Evolutionary conservation across 1,140 invertebrate species (phyloP), one percentile per base, ranked within the genome.

Genomic region (Ceratina japonica): DNA sequence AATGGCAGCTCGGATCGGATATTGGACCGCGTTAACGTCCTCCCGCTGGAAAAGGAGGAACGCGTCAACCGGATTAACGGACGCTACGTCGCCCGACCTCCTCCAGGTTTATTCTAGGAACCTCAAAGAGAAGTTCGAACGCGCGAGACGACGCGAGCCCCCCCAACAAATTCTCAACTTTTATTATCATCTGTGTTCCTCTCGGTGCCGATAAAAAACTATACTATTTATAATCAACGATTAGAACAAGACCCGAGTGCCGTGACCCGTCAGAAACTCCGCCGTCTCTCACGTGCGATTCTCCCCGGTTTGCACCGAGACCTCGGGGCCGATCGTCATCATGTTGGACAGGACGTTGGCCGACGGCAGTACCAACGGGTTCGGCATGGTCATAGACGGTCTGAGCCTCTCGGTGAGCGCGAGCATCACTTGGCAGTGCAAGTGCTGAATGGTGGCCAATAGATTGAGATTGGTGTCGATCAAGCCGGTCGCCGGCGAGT

Each of bases 351-450:
- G 54, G 18, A 80, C 54, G 20, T 82, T 82, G 7, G 82, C 5
- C 7, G 66, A 37, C 2, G 90, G 86, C n/a, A 91, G 68, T 15
- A 90, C 86, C 24, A 91, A 82, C 18, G 90, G 85, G 5, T 70
- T 75, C 3, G 89, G 89, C 62, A 89, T 76, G 15, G 84, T 44
- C 18, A 87, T 82, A 10, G 90, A 88, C 0, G 91, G 91, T 79
- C 91, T 87, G 27, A 92, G 87, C 72, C 92, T 89, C 66, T 92
- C 91, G 24, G 91, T 92, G 8, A 92, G 87, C 18, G 92, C 92
- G 54, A 92, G 83, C 91, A 92, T 93, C 27, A 93, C 91, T 82
- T 93, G 92, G 75, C 91, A 92, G 77, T 92, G 92, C 5, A 92
- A 85, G 64, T 92, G 91, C 72, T 92, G 92, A 74, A 92, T 92